A percentile compares a stretch with the other conserved stretches of the same genome.
Conservation (phyloP, 2,113 vertebrate genomes). For the Amphiprion ocellaris region DNA sequence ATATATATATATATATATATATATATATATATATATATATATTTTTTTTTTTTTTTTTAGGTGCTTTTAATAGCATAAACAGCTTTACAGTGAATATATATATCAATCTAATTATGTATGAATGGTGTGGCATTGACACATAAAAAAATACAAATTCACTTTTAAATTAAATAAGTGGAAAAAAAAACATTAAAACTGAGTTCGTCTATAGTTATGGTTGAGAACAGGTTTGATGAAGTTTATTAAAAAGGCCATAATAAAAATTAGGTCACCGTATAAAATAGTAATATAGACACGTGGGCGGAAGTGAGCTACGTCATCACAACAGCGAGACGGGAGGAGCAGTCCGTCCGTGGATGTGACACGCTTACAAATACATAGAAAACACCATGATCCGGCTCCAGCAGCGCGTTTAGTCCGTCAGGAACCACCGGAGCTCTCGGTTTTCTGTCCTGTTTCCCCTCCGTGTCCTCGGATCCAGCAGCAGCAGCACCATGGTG, state of each 20-base stretch:
- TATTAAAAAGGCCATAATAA: not conserved
- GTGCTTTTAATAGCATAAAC: slow-evolving; percentile 7
- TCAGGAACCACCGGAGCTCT: slow-evolving; percentile 3
- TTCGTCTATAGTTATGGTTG: too few relatives aligned
- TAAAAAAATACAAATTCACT: not conserved
- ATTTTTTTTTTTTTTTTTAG: not conserved
- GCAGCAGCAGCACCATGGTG: slow-evolving; percentile 82
- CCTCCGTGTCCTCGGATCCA: not conserved
- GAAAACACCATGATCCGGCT: slow-evolving; percentile 69
- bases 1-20: too few relatives aligned
- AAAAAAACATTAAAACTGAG: too few relatives aligned
- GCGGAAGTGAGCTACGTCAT: slow-evolving; percentile 85
- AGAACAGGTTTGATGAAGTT: too few relatives aligned
- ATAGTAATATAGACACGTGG: slow-evolving; percentile 79
- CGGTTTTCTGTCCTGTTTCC: not conserved
- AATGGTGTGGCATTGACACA: accelerated
- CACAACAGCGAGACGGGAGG: slow-evolving; percentile 78
- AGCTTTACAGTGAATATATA: not conserved
- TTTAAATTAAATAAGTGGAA: not conserved
- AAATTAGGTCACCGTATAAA: slow-evolving; percentile 66
- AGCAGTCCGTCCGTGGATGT: slow-evolving; percentile 69
- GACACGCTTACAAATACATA: slow-evolving; percentile 78
- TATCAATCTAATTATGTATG: not conserved
- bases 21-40: too few relatives aligned
- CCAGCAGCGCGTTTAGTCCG: slow-evolving; percentile 25